A percentile compares a stretch with the other conserved stretches of the same genome.
Conservation (phyloP, 2,888 invertebrate genomes). For the Branchipolynoe longqiensis region DNA sequence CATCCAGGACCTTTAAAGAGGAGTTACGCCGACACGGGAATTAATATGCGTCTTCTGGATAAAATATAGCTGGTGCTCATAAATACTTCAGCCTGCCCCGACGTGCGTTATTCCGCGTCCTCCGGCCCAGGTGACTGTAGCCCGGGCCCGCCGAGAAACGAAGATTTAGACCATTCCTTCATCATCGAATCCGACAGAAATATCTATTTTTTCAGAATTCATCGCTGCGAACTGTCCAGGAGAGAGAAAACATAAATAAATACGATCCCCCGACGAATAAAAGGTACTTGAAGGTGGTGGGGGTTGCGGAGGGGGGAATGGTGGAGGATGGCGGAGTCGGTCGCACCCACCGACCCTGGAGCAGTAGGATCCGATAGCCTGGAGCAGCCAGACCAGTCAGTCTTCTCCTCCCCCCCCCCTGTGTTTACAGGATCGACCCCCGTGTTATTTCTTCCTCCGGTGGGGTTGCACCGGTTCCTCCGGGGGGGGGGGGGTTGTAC, state of each 20-base stretch:
- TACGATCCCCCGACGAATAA: not conserved
- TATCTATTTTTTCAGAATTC: constrained; percentile 30
- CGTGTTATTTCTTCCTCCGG: too few species aligned
- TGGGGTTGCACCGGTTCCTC: too few species aligned
- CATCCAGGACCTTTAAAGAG: constrained; percentile 14
- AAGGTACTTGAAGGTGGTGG: too few species aligned
- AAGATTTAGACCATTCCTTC: constrained; percentile 37
- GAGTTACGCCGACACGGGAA: not conserved
- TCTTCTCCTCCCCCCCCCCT: not conserved
- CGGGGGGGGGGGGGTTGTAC: too few species aligned
- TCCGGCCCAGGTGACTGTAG: not conserved
- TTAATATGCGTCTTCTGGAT: not conserved
- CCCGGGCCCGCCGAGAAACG: not conserved
- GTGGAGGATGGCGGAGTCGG: not conserved
- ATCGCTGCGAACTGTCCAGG: not conserved
- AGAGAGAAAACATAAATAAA: constrained; percentile 29
- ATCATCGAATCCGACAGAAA: constrained; percentile 15
- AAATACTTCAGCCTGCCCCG: not conserved
- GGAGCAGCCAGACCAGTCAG: not conserved
- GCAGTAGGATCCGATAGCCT: not conserved
- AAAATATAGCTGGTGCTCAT: constrained; percentile 7
- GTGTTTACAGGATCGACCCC: constrained; percentile 2
- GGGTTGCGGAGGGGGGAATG: too few species aligned
- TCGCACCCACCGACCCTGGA: constrained; percentile 9
- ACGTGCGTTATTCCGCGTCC: constrained; percentile 11